Base-by-base conservation (phyloP, 2,888 invertebrate genomes). In the Aphidoletes aphidimyza region DNA sequence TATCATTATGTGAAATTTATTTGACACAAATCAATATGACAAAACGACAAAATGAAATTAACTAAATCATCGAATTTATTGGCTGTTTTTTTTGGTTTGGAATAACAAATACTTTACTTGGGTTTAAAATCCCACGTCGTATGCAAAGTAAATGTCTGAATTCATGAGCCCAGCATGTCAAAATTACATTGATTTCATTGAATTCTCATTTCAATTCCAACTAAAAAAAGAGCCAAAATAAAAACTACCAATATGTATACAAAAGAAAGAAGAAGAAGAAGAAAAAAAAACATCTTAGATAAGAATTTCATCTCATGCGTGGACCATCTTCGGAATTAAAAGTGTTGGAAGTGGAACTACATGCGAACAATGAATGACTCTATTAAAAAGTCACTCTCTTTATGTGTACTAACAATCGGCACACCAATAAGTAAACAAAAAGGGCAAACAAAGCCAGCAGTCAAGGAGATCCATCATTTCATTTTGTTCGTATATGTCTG, bases 391-490 rank as follows among this genome's bases (percentile, higher is more conserved):
- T 69, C 26, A 69, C 14, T 69, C 34, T 54, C 2, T 26, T 3
- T 26, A 14, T 69, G 3, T 9, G 2, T 14, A 14, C 26, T 69
- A 69, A 69, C 69, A 69, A 69, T 69, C 2, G 69, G 30, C 69
- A 69, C 69, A n/a, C 69, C 69, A 69, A 69, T 69, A 69, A 69
- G 69, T 30, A 30, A 69, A 69, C 69, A 69, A 69, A 69, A 69
- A n/a, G n/a, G 69, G 14, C 0, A 9, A 2, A 2, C n/a, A 69
- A 30, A 69, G n/a, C 34, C 69, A 54, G 6, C 42, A 42, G 14
- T 14, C 42, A 6, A 30, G 3, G 30, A 69, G 69, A 69, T 69
- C 26, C 69, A 69, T 69, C 69, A 69, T 69, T 69, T 26, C 14
- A 42, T 42, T 42, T 14, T 6, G 14, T 9, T 42, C 14, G 42